Base-by-base conservation (phyloP, 2,888 invertebrate species). In the Drosophila macrospina region DNA sequence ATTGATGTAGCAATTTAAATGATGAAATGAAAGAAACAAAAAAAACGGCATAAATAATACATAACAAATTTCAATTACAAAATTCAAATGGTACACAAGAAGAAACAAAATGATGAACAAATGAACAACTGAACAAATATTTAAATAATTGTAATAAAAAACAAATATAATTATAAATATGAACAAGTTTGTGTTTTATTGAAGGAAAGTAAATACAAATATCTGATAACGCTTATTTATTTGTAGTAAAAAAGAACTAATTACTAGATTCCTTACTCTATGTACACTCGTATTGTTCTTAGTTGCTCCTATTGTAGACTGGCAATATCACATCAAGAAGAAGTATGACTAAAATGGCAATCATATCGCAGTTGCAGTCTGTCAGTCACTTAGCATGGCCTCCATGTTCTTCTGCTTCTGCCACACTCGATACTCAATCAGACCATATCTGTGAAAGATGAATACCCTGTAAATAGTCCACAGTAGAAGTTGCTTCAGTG, bases 141-240 rank as follows among this genome's bases (percentile, higher is more conserved):
- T 87, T 87, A 89, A 88, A 85, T 85, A 79, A 88, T 88, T 89
- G 88, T 89, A 88, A 89, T 89, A 88, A 88, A 89, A 88, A 85
- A 87, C 63, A 57, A 74, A 75, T 66, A 68, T 77, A 81, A 86
- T 84, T 69, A 69, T 69, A 66, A 78, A 54, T 56, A 47, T 45
- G 41, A 60, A 50, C 41, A 0, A 8, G 1, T 7, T 5, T 11
- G 41, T 4, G 32, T 74, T 66, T 76, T 15, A 50, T 15, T 54
- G 10, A 0, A 5, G 7, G 10, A 6, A 20, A 4, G 6, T 26
- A 6, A 4, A 28, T 8, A 2, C 2, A 20, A 7, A 16, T 10
- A n/a, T n/a, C 32, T 5, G 0, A 6, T 1, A 13, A 36, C 7
- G 4, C 10, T 11, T n/a, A 20, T 20, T n/a, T 50, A 5, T 24